These are phyloP conservation scores for Iselma pallidipennis DNA, from an alignment of 2,888 invertebrate species.

Conservation along the genomic window DNA sequence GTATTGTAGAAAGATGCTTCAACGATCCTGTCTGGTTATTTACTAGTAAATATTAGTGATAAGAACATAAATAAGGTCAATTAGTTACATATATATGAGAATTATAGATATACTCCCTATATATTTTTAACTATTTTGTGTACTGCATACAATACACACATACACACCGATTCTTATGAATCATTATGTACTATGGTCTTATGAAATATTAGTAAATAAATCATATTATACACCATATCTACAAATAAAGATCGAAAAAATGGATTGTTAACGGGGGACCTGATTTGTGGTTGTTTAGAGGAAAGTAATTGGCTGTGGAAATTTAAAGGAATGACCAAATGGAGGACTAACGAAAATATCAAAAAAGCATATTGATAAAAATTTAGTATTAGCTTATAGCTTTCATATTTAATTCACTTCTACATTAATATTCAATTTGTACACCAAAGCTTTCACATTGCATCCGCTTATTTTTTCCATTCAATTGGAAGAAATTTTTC, in stretches of 20 bases:
- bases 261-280: neutral
- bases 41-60: conserved; percentile 7
- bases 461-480: neutral
- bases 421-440: neutral
- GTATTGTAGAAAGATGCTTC: conserved; percentile 3
- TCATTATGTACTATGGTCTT: conserved; percentile 4
- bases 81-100: conserved; percentile 16
- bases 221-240: neutral
- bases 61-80: conserved; percentile 14
- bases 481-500: neutral
- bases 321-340: no score
- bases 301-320: neutral
- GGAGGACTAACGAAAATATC: no score
- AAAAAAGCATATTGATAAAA: no score
- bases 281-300: conserved; percentile 2
- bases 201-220: conserved; percentile 8
- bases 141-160: no score
- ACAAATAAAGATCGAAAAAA: neutral
- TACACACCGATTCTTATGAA: neutral
- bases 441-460: neutral
- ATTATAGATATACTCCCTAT: conserved; percentile 3
- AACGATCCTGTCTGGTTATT: conserved; percentile 6
- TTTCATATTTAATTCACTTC: no score
- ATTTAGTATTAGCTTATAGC: no score
- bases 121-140: conserved; percentile 20